Percentiles rank a stretch among this genome's conserved stretches.
Conservation (phyloP, 2,888 invertebrate genomes). For the Tholera decimalis region DNA sequence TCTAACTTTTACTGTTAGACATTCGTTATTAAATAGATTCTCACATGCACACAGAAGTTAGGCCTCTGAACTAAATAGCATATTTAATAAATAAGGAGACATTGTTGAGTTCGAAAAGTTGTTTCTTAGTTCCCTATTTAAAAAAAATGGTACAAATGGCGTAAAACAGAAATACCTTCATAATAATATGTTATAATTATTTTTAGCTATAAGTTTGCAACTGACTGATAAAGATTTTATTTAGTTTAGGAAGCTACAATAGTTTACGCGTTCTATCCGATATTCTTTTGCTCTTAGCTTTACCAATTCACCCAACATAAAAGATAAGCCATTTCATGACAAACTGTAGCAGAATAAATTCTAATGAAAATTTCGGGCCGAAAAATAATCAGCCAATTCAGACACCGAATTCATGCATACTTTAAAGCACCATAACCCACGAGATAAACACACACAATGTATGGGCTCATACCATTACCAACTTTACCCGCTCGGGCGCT, state of each 20-base stretch:
- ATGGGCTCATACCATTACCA: conserved; percentile 44
- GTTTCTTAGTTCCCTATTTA: no score
- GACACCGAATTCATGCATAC: conserved; percentile 2
- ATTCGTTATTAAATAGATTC: conserved; percentile 20
- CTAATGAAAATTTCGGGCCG: no score
- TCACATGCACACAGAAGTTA: not conserved
- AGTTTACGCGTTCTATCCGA: not conserved
- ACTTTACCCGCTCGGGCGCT: conserved; percentile 50
- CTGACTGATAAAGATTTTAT: no score
- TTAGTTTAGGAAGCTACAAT: no score
- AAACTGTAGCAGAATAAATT: no score
- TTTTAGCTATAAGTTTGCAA: no score
- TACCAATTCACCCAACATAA: not conserved
- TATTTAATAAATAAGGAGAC: no score
- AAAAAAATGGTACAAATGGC: no score
- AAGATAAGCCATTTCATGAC: not conserved
- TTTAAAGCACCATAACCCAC: conserved; percentile 23
- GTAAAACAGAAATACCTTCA: no score
- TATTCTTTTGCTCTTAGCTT: not conserved
- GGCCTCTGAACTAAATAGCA: not conserved
- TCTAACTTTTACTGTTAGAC: not conserved
- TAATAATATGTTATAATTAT: no score
- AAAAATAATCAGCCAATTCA: not conserved
- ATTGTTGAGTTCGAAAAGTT: no score
- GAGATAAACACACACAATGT: conserved; percentile 33